Percentiles rank a stretch among this genome's conserved stretches.
These are phyloP conservation scores for Psilopsiagon aurifrons DNA, from an alignment of 2,113 vertebrate species.

Conservation along the genomic window DNA sequence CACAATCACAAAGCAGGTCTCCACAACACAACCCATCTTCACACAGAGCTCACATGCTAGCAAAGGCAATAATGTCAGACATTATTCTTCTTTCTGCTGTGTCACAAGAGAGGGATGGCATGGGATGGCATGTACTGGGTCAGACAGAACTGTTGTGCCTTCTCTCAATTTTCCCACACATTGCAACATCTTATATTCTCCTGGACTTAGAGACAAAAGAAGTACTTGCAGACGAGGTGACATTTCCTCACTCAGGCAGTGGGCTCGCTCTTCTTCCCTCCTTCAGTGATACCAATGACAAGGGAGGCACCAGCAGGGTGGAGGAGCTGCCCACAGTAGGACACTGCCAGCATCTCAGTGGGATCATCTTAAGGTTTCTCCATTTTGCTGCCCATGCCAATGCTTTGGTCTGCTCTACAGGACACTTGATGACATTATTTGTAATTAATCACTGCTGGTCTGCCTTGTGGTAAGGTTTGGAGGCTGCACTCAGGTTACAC, in stretches of 20 bases:
- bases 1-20: not conserved
- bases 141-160: not conserved
- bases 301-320: not conserved
- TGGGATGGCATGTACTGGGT: not conserved
- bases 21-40: not conserved
- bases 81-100: not conserved
- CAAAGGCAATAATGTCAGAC: not conserved
- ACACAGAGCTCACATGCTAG: accelerated
- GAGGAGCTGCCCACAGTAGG: not conserved
- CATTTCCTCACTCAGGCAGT: not conserved
- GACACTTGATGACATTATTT: not conserved
- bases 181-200: not conserved
- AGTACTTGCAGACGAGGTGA: not conserved
- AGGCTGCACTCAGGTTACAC: not conserved
- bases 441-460: not conserved
- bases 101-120: not conserved
- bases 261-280: not conserved
- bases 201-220: not conserved
- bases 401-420: not conserved
- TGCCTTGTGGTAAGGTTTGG: not conserved
- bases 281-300: not conserved
- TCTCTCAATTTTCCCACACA: not conserved
- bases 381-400: not conserved
- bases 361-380: not conserved
- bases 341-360: not conserved